Conservation (phyloP, 2,113 vertebrate genomes). For the Pyrgilauda ruficollis region DNA sequence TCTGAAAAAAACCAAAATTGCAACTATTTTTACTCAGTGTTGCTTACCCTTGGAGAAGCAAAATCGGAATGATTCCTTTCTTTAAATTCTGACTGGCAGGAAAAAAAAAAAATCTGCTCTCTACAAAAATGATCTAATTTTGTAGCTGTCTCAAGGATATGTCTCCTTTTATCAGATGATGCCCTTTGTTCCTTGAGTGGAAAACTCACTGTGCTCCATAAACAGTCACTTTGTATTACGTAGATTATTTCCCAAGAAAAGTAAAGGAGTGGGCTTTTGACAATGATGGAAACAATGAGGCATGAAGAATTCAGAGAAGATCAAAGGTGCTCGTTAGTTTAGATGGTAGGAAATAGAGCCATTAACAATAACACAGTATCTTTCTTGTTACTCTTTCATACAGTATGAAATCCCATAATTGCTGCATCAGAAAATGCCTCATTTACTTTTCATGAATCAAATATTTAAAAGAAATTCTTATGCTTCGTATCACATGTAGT, state of each 20-base stretch:
- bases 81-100: neutral
- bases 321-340: slow-evolving; percentile 18
- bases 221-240: slow-evolving; percentile 30
- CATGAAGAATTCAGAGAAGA: neutral
- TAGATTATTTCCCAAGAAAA: slow-evolving; percentile 1
- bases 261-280: neutral
- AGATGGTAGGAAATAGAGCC: neutral
- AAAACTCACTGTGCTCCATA: neutral
- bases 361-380: neutral
- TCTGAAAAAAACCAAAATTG: neutral
- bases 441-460: slow-evolving; percentile 29
- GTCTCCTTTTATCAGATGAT: slow-evolving; percentile 4
- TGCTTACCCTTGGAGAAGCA: neutral
- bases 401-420: neutral
- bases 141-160: neutral
- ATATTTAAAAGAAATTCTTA: slow-evolving; percentile 36
- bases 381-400: slow-evolving; percentile 5
- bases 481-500: neutral
- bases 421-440: neutral
- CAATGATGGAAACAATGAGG: neutral
- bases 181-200: neutral
- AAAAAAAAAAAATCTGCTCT: neutral
- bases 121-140: neutral
- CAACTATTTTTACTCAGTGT: neutral
- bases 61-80: neutral